Base-by-base conservation (phyloP, 53 echinoderm and acorn worm genomes). In the Astropecten irregularis region DNA sequence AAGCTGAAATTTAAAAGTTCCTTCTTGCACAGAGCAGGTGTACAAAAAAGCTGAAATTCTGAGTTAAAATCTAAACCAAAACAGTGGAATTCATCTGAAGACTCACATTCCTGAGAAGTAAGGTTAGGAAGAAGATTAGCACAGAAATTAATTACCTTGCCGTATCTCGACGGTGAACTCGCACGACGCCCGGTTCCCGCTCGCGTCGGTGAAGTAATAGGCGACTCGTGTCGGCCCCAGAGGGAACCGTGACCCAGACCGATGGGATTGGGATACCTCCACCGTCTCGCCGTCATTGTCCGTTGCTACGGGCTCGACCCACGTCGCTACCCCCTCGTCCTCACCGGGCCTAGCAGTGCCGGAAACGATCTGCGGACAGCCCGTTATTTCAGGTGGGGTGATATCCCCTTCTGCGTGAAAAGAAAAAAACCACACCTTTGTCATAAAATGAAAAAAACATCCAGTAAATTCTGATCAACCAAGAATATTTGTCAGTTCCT, bases 121-220 rank as follows among this genome's bases (percentile, higher is more conserved):
- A n/a, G n/a, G n/a, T n/a, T n/a, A n/a, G n/a, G 42, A 42, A 42
- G 42, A 42, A 42, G 42, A 42, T 6, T 6, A 42, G 42, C 42
- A 42, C 6, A 42, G 42, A 42, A 11, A 11, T 11, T 11, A 6
- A 6, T 8, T 44, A 74, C 74, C 79, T 79, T 29, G 47, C 3
- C 19, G 18, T n/a, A 76, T 48, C n/a, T 29, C 14, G 56, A 79
- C 79, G 6, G 28, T 40, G 46, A 79, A 79, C 20, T 40, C 28
- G 31, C 79, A 79, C 2, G n/a, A 29, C 0, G 79, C 79, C 42
- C 30, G 30, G 33, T 79, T 79, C 22, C 47, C 61, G 21, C 60
- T 46, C 15, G 13, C 25, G 49, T 79, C 79, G 21, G 62, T 79
- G 48, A 79, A 79, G 46, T 61, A 47, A 79, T 79, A 79, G 18